Percentiles rank a stretch among this genome's conserved stretches.
phyloP scores from a whole-genome alignment of 2,113 vertebrate species.

The Nematolebias whitei region DNA sequence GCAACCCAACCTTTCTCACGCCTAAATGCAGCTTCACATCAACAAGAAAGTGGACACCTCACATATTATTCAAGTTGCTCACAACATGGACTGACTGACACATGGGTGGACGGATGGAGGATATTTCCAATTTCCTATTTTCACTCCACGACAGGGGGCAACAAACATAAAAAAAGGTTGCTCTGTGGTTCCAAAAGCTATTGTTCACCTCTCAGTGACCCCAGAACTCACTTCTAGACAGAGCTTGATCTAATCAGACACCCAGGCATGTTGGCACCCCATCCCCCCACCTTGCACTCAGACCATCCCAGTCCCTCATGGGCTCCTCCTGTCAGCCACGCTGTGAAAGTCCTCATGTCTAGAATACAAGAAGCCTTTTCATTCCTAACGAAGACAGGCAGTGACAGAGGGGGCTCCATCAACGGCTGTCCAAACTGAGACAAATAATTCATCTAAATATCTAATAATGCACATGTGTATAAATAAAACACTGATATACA shows the following conservation, averaged over 20 bases:
- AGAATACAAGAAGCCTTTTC: conserved; percentile 60
- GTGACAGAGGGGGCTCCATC: conserved; percentile 44
- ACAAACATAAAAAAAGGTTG: too few relatives aligned
- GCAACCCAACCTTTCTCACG: too few relatives aligned
- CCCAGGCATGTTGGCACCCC: conserved; percentile 28
- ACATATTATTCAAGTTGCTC: too few relatives aligned
- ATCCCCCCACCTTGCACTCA: conserved; percentile 52
- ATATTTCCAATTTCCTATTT: too few relatives aligned
- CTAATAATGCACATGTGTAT: too few relatives aligned
- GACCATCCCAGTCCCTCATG: conserved; percentile 43
- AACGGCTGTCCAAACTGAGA: not conserved
- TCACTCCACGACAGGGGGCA: too few relatives aligned
- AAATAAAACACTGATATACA: too few relatives aligned
- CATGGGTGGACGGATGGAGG: too few relatives aligned
- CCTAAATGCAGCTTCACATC: too few relatives aligned
- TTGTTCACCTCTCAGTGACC: conserved; percentile 48
- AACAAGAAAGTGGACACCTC: too few relatives aligned
- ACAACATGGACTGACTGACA: too few relatives aligned
- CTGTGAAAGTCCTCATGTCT: conserved; percentile 47
- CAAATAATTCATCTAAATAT: not conserved
- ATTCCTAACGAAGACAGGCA: conserved; percentile 37
- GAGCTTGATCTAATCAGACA: conserved; percentile 61
- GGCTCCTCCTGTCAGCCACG: conserved; percentile 35
- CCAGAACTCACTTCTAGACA: conserved; percentile 24
- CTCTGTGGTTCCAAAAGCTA: conserved; percentile 1